A percentile compares a stretch with the other conserved stretches of the same genome.
These are phyloP conservation scores for Dolichotis patagonum DNA, from an alignment of 2,113 vertebrate species.

Conservation along the genomic window DNA sequence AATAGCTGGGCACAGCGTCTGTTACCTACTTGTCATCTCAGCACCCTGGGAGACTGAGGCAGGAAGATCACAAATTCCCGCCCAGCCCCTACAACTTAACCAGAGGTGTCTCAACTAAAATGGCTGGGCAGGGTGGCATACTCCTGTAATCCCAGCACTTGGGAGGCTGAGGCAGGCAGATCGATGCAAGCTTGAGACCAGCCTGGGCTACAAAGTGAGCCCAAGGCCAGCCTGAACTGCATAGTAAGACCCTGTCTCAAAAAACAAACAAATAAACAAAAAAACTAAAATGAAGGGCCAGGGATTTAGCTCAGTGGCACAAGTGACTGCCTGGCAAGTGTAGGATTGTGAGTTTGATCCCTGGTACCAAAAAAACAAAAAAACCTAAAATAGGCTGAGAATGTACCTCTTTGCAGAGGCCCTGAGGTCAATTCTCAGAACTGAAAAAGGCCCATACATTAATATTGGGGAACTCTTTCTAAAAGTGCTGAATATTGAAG, in stretches of 20 bases:
- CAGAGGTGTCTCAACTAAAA: background rate
- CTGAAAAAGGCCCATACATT: background rate
- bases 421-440: background rate
- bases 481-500: background rate
- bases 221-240: no score
- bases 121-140: no score
- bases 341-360: no score
- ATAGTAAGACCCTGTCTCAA: no score
- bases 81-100: background rate
- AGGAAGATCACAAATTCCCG: background rate
- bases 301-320: no score
- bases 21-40: background rate
- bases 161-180: no score
- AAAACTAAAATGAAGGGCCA: no score
- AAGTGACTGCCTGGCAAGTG: no score
- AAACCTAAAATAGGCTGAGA: background rate
- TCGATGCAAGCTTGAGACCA: no score
- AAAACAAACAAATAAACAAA: no score
- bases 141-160: no score
- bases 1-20: background rate
- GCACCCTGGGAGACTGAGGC: background rate
- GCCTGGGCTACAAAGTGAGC: no score
- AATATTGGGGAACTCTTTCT: constrained; percentile 13
- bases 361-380: background rate
- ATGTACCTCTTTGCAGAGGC: background rate